Evolutionary conservation across 2,113 vertebrate species (phyloP).

Genomic region (Myocastor coypus): DNA sequence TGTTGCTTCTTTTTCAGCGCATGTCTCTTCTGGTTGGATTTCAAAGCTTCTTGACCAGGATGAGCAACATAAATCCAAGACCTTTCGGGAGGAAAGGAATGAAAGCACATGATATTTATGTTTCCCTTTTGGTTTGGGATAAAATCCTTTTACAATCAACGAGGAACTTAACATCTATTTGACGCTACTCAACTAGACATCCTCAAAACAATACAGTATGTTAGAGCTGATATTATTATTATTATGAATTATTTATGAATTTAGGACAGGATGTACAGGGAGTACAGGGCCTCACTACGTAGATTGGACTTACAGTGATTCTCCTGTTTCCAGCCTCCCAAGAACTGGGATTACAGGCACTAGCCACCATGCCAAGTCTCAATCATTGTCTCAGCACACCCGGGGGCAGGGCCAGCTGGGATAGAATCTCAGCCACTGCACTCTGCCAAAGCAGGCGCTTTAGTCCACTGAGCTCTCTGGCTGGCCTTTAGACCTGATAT

Average conservation of each 20-base stretch:
- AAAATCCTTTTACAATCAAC: not conserved
- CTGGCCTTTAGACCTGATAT: not conserved
- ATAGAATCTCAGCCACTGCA: no score
- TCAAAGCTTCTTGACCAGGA: not conserved
- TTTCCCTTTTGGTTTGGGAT: not conserved
- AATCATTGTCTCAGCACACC: no score
- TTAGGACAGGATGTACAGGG: no score
- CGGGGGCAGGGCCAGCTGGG: no score
- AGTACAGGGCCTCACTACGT: no score
- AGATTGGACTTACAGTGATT: no score
- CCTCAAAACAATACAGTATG: not conserved
- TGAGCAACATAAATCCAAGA: not conserved
- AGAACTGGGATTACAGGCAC: no score
- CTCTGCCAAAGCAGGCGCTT: no score
- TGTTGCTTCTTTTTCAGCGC: not conserved
- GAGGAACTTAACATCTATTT: not conserved
- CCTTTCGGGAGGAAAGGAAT: not conserved
- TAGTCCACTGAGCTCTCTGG: no score
- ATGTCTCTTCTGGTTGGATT: rapidly evolving
- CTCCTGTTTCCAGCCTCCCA: no score
- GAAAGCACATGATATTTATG: not conserved
- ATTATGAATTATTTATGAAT: no score
- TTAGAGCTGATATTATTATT: not conserved
- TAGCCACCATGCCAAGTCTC: no score
- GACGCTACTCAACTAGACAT: not conserved